Evolutionary conservation across 2,888 invertebrate genomes (phyloP), one percentile per base, ranked within the genome.

Genomic region (Phania funesta): DNA sequence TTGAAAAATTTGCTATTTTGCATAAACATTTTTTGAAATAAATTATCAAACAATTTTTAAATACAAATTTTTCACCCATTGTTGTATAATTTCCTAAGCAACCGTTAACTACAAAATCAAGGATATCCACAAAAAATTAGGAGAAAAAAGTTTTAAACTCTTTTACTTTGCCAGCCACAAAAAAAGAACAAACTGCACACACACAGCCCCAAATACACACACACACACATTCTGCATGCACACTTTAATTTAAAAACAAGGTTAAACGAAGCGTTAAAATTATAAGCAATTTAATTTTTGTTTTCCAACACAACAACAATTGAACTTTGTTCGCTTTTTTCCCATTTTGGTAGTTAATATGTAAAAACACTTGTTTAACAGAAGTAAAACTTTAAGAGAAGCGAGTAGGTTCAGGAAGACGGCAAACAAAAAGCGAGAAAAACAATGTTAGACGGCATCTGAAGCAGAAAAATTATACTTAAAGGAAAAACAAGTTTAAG

Each of bases 251-350:
- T 68, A 44, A 68, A 89, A 89, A 90, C 88, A 87, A 88, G 89
- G 89, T 90, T 90, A 90, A 90, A 90, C 90, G 90, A 90, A 90
- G 90, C 90, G 88, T 90, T 89, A 90, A 90, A 90, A 90, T 90
- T 90, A 90, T 90, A 90, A 90, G 90, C 90, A 90, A 90, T 90
- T 90, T 90, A 90, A 90, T 90, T 90, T 76, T 81, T 81, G 77
- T 90, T 88, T 76, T 83, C 78, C 78, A 85, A 83, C 71, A 77
- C 76, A 80, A 52, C 68, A 71, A 76, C 64, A 62, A 65, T 77
- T 67, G 22, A 77, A 71, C 44, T 56, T 58, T n/a, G n/a, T n/a
- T n/a, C n/a, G 41, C 54, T 56, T 35, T 32, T 74, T n/a, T 18
- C 26, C 54, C 13, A 58, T 56, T 29, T 48, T 76, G n/a, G 20